Percentiles rank a stretch among this genome's conserved stretches.
These are phyloP conservation scores for Lagorchestes hirsutus DNA, from an alignment of 2,797 vertebrate genomes.

Conservation along the genomic window DNA sequence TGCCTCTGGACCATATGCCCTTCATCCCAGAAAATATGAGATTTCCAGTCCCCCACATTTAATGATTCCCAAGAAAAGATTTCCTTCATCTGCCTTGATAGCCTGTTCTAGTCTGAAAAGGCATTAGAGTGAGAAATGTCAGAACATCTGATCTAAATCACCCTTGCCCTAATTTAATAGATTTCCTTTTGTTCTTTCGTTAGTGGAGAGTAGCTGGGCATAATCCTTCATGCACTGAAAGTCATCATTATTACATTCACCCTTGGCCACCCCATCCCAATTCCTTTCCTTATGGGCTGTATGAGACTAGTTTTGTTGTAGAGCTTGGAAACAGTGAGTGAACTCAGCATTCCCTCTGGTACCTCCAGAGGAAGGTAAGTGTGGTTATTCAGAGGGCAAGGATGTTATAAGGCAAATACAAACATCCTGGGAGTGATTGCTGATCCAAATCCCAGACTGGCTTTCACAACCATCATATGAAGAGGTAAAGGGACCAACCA, in stretches of 20 bases:
- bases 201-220: slow-evolving; percentile 42
- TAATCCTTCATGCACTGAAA: slow-evolving; percentile 7
- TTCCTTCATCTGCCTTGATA: not conserved
- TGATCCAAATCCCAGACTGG: not conserved
- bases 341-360: not conserved
- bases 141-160: slow-evolving; percentile 50
- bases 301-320: not conserved
- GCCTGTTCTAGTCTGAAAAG: not conserved
- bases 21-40: not conserved
- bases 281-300: not conserved
- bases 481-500: not conserved
- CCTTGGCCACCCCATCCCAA: slow-evolving; percentile 12
- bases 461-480: not conserved
- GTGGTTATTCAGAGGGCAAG: not conserved
- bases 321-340: slow-evolving; percentile 5
- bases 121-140: slow-evolving; percentile 12
- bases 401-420: not conserved
- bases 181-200: slow-evolving; percentile 23
- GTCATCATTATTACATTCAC: not conserved
- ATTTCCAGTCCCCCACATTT: not conserved
- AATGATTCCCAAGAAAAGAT: not conserved
- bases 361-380: not conserved
- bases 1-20: not conserved
- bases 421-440: not conserved
- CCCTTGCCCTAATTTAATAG: slow-evolving; percentile 37